These are phyloP conservation scores for Hucho hucho DNA, from an alignment of 2,113 vertebrate species.

Conservation along the genomic window DNA sequence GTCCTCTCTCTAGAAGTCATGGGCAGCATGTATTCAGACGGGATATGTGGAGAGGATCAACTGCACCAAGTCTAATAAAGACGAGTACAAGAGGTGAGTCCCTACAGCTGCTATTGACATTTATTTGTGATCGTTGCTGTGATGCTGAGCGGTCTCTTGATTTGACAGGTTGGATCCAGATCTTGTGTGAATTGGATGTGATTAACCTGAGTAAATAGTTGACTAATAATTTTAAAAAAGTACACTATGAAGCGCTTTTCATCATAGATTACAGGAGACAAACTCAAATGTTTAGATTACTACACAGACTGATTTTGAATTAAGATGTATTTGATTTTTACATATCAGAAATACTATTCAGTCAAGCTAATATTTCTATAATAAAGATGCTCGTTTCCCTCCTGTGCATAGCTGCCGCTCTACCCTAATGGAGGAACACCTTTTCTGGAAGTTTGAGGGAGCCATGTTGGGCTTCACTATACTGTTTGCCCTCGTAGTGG, in stretches of 20 bases:
- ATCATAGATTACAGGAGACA: too few species aligned
- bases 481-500: slow-evolving; percentile 74
- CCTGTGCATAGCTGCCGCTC: slow-evolving; percentile 76
- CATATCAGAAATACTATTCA: neutral
- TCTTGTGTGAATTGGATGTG: too few species aligned
- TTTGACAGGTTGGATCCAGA: too few species aligned
- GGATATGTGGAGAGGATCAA: slow-evolving; percentile 78
- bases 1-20: slow-evolving; percentile 66
- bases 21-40: slow-evolving; percentile 63
- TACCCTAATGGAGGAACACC: slow-evolving; percentile 67
- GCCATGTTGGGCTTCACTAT: slow-evolving; percentile 64
- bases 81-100: slow-evolving; percentile 76
- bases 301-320: neutral
- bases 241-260: too few species aligned
- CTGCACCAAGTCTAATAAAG: slow-evolving; percentile 71
- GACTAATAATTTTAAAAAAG: too few species aligned
- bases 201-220: too few species aligned
- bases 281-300: too few species aligned
- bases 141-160: too few species aligned
- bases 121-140: too few species aligned
- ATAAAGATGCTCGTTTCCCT: neutral
- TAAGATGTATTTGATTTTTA: neutral
- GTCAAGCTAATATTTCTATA: neutral
- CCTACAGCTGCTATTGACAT: too few species aligned
- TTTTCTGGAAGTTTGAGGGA: slow-evolving; percentile 83